A percentile compares a stretch with the other conserved stretches of the same genome.
These are phyloP conservation scores for Lutjanus campechanus DNA, from an alignment of 2,797 vertebrate genomes.

Conservation along the genomic window DNA sequence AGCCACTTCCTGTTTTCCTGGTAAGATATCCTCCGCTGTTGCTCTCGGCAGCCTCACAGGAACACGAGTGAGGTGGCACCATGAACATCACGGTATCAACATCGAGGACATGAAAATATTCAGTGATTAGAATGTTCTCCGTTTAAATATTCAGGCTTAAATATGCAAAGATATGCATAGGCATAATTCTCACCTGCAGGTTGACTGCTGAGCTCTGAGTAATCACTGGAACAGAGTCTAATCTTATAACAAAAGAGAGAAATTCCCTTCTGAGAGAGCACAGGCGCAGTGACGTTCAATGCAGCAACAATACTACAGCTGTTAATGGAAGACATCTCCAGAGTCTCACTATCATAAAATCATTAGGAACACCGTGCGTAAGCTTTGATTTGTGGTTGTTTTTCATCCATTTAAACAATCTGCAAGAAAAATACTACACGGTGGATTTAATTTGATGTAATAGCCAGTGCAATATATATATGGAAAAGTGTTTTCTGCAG, in stretches of 20 bases:
- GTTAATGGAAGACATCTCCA: constrained; percentile 20
- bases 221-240: constrained; percentile 61
- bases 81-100: constrained; percentile 24
- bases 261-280: constrained; percentile 39
- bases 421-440: neutral
- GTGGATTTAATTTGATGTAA: neutral
- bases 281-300: neutral
- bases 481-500: neutral
- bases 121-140: constrained; percentile 54
- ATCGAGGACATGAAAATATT: constrained; percentile 63
- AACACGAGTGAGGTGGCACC: constrained; percentile 14
- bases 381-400: neutral
- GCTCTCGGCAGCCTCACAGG: constrained; percentile 27
- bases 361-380: neutral
- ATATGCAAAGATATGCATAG: constrained; percentile 73
- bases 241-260: constrained; percentile 50
- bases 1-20: constrained; percentile 20
- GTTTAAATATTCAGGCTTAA: constrained; percentile 66
- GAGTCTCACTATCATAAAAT: constrained; percentile 52
- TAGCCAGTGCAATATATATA: neutral
- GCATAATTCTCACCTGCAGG: constrained; percentile 69
- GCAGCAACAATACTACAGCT: neutral
- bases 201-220: constrained; percentile 53
- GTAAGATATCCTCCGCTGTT: constrained; percentile 15
- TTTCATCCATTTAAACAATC: neutral